Conservation (phyloP, 2,113 vertebrate species). For the Silurus meridionalis region DNA sequence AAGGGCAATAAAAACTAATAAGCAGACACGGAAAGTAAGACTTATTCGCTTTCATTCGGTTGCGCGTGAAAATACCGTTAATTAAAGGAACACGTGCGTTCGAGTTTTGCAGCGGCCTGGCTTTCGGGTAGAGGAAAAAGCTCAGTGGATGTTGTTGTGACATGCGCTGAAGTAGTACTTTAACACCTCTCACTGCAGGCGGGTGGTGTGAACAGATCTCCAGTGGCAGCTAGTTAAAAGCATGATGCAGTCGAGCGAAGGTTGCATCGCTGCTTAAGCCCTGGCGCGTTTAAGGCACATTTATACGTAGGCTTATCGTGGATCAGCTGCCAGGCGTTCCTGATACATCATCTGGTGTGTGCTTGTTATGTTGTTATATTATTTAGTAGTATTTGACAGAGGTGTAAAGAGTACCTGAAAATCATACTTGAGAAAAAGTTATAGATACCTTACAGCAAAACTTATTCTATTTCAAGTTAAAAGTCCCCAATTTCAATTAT, state of each 20-base stretch:
- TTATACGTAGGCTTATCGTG: background rate
- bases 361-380: background rate
- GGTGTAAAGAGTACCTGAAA: too few species aligned
- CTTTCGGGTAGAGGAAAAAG: slow-evolving; percentile 74
- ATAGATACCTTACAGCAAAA: too few species aligned
- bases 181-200: slow-evolving; percentile 86
- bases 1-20: background rate
- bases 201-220: slow-evolving; percentile 90
- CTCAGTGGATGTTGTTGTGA: slow-evolving; percentile 88
- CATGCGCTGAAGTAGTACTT: slow-evolving; percentile 90
- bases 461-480: too few species aligned
- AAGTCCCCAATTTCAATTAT: too few species aligned
- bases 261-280: slow-evolving; percentile 69
- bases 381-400: background rate
- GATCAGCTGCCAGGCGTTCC: background rate
- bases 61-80: background rate
- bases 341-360: background rate
- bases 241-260: slow-evolving; percentile 69
- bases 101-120: slow-evolving; percentile 69
- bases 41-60: background rate
- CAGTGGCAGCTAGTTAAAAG: slow-evolving; percentile 82
- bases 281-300: slow-evolving; percentile 31
- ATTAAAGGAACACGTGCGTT: background rate
- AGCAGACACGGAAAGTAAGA: background rate
- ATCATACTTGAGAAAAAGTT: too few species aligned